phyloP scores from a whole-genome alignment of 1,140 invertebrate genomes.

The Babylonia areolata region DNA sequence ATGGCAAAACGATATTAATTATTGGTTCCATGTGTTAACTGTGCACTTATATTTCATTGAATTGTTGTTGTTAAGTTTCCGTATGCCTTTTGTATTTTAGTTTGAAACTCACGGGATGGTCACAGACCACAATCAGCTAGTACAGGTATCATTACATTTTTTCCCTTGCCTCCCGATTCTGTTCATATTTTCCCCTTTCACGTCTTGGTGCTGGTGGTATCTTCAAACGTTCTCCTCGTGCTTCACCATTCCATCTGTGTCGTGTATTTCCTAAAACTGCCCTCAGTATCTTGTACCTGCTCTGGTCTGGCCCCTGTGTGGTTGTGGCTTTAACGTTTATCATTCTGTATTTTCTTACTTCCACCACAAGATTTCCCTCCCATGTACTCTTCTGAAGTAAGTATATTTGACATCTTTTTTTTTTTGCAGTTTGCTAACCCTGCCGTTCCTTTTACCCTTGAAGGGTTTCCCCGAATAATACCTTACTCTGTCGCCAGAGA shows the following conservation, averaged over 20 bases:
- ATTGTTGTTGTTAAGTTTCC: neutral
- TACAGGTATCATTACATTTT: neutral
- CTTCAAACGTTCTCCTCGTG: neutral
- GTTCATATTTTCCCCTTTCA: neutral
- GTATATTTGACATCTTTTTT: neutral
- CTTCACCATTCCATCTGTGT: neutral
- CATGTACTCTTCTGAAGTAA: neutral
- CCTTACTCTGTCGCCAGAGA: no score
- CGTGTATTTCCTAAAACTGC: neutral
- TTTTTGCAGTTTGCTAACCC: neutral
- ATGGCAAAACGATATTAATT: no score
- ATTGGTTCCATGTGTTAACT: no score
- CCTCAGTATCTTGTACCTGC: neutral
- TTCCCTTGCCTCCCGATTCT: neutral
- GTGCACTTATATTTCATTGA: no score
- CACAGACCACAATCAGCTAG: neutral
- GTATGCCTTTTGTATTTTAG: neutral
- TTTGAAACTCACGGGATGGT: neutral
- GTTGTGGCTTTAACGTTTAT: no score
- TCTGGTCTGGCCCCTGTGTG: constrained; percentile 10
- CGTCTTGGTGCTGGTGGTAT: neutral
- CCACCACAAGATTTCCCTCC: neutral
- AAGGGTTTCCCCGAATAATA: no score
- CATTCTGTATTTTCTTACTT: neutral
- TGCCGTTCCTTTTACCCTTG: neutral